These are phyloP conservation scores for Caloenas nicobarica DNA, from an alignment of 2,113 vertebrate species.

Conservation along the genomic window DNA sequence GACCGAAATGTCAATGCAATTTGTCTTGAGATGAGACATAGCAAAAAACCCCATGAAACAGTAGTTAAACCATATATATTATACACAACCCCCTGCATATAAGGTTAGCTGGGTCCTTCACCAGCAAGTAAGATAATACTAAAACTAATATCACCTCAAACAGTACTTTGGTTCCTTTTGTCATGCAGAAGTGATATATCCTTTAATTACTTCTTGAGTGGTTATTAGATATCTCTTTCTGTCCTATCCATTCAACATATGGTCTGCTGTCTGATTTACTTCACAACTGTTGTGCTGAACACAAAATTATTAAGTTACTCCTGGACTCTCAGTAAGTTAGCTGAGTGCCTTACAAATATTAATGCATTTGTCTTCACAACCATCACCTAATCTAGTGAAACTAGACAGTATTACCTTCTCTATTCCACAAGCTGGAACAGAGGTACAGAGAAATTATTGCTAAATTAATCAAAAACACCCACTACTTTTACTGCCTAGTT, in stretches of 20 bases:
- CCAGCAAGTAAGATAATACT: neutral
- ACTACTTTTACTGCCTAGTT: conserved; percentile 16
- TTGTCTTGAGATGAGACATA: neutral
- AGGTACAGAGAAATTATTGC: conserved; percentile 31
- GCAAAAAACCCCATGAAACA: neutral
- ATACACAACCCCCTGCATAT: neutral
- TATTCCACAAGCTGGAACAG: neutral
- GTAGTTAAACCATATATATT: neutral
- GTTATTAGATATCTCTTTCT: neutral
- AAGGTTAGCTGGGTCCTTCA: neutral
- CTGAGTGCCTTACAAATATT: neutral
- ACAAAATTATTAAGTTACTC: conserved; percentile 11
- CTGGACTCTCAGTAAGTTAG: neutral
- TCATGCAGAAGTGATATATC: neutral
- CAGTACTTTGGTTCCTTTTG: neutral
- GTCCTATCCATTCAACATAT: neutral
- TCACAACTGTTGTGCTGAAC: neutral
- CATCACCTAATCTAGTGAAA: neutral
- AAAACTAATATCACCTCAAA: neutral
- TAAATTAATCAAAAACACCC: conserved; percentile 36
- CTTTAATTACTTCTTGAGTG: conserved; percentile 3
- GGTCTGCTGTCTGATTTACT: neutral
- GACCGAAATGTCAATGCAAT: neutral
- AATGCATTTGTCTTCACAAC: conserved; percentile 15
- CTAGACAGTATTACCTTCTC: neutral